phyloP scores from a whole-genome alignment of 2,113 vertebrate species.

The Ceyx cyanopectus region DNA sequence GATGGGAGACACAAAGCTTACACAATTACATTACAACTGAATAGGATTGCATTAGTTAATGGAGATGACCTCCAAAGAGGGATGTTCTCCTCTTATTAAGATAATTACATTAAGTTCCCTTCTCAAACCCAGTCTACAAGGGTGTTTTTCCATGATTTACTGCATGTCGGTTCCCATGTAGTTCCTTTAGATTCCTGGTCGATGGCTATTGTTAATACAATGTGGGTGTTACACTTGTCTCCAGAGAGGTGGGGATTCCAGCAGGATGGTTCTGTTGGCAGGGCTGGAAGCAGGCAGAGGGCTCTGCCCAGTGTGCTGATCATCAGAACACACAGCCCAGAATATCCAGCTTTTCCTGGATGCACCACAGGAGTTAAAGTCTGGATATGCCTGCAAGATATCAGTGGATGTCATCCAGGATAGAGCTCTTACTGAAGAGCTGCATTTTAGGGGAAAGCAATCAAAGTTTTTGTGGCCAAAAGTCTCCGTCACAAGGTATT shows the following conservation, averaged over 20 bases:
- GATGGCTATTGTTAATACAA: background rate
- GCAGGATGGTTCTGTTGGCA: background rate
- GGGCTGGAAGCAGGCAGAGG: background rate
- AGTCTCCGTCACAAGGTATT: background rate
- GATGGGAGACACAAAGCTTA: background rate
- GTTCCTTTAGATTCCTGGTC: background rate
- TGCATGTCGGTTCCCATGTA: background rate
- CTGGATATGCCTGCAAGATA: background rate
- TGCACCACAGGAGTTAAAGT: no score
- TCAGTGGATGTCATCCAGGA: background rate
- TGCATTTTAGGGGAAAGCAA: background rate
- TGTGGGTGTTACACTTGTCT: fast-evolving
- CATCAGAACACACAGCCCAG: background rate
- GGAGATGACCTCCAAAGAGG: background rate
- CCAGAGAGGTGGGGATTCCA: background rate
- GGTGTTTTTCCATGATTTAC: background rate
- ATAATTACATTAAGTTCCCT: constrained; percentile 8
- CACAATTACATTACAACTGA: background rate
- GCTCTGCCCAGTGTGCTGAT: background rate
- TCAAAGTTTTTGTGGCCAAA: background rate
- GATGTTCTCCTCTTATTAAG: constrained; percentile 5
- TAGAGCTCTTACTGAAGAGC: background rate
- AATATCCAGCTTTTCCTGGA: background rate
- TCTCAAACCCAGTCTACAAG: background rate
- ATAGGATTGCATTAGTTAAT: background rate